Percentiles rank a stretch among this genome's conserved stretches.
These are phyloP conservation scores for Rhinogobius similis DNA, from an alignment of 2,113 vertebrate genomes.

Conservation along the genomic window DNA sequence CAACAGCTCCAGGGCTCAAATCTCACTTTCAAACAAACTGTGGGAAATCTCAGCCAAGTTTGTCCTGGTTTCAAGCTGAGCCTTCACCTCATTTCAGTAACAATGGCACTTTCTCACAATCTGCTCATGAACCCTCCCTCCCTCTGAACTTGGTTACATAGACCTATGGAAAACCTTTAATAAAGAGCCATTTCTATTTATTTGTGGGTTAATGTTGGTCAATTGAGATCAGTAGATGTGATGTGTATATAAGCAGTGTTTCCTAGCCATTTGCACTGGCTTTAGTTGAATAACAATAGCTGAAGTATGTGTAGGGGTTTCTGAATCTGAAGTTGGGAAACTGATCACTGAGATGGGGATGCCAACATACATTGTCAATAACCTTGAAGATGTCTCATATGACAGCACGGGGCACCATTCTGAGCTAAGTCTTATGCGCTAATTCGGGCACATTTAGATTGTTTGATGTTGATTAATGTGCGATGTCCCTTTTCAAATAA, in stretches of 20 bases:
- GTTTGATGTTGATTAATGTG: background rate
- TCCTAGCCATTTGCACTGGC: too few relatives aligned
- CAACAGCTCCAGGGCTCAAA: conserved; percentile 16
- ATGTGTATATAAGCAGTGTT: background rate
- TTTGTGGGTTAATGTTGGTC: background rate
- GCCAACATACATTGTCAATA: background rate
- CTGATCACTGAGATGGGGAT: background rate
- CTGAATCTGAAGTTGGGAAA: too few relatives aligned
- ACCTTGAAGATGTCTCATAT: background rate
- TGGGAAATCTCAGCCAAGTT: conserved; percentile 44
- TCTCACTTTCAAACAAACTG: conserved; percentile 37
- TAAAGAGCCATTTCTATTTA: background rate
- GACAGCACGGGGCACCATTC: conserved; percentile 18
- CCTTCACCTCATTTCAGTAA: conserved; percentile 10
- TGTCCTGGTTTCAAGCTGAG: conserved; percentile 46
- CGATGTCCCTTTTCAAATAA: too few relatives aligned
- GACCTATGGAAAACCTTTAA: background rate
- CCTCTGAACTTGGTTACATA: conserved; percentile 4
- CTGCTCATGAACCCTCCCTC: background rate
- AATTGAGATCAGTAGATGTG: background rate
- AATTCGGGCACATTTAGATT: too few relatives aligned
- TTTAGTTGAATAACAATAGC: too few relatives aligned
- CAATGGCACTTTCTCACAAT: conserved; percentile 49
- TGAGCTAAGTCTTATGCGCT: background rate
- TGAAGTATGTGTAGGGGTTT: too few relatives aligned